A percentile compares a stretch with the other conserved stretches of the same genome.
Evolutionary conservation across 1,140 invertebrate genomes (phyloP).

Genomic region (Pseudomyrmex concolor): DNA sequence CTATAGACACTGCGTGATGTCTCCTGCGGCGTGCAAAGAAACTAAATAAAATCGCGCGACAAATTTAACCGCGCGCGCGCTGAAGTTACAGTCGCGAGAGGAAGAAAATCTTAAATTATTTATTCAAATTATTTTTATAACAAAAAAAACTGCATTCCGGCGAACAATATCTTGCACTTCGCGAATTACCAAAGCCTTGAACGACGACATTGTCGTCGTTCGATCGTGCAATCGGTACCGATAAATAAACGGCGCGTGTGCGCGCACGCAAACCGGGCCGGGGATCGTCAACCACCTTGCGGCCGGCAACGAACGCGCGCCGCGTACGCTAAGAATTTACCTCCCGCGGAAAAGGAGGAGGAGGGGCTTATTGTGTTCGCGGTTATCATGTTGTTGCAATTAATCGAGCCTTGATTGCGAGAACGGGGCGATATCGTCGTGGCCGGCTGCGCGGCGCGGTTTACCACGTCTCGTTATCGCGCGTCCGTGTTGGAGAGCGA

Average conservation of each 20-base stretch:
- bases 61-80: neutral
- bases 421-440: slow-evolving; percentile 65
- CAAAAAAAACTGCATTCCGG: no score
- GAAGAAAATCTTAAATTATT: neutral
- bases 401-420: slow-evolving; percentile 73
- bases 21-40: neutral
- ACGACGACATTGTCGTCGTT: slow-evolving; percentile 22
- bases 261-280: slow-evolving; percentile 7
- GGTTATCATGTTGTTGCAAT: slow-evolving; percentile 72
- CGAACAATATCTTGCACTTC: neutral
- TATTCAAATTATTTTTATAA: no score
- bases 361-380: slow-evolving; percentile 60
- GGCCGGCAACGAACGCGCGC: slow-evolving; percentile 5
- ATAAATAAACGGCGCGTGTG: slow-evolving; percentile 58
- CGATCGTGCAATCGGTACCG: slow-evolving; percentile 51
- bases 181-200: slow-evolving; percentile 7
- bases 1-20: neutral
- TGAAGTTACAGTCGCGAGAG: neutral
- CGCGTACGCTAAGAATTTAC: slow-evolving; percentile 18
- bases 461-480: slow-evolving; percentile 39
- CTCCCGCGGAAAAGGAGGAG: slow-evolving; percentile 50
- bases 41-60: neutral
- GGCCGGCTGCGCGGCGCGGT: neutral
- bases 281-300: slow-evolving; percentile 37
- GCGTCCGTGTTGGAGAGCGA: neutral